phyloP scores from a whole-genome alignment of 2,797 vertebrate species.

The Luscinia luscinia region DNA sequence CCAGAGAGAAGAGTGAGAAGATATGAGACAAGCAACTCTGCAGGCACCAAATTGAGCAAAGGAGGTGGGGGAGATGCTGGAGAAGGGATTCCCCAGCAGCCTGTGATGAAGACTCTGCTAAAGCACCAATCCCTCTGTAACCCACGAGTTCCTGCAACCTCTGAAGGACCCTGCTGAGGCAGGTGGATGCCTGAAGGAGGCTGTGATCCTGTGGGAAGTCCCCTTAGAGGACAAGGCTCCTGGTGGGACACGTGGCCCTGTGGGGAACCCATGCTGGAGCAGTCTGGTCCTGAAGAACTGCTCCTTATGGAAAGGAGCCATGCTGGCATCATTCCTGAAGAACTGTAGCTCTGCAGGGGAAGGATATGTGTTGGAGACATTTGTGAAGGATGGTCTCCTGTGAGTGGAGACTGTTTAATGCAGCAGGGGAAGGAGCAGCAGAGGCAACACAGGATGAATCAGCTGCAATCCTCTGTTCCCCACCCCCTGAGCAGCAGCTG shows the following conservation, averaged over 20 bases:
- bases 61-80: background rate
- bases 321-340: background rate
- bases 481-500: accelerated
- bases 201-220: background rate
- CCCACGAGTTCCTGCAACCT: background rate
- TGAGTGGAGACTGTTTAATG: background rate
- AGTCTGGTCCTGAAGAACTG: background rate
- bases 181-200: background rate
- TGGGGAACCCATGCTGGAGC: background rate
- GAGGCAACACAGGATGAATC: background rate
- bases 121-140: background rate
- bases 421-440: background rate
- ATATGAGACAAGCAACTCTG: background rate
- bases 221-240: background rate
- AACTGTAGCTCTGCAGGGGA: background rate
- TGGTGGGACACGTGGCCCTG: background rate
- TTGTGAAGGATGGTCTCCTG: background rate
- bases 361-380: accelerated
- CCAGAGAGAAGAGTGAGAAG: background rate
- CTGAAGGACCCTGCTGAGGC: background rate
- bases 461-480: background rate
- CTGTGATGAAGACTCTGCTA: background rate
- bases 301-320: background rate
- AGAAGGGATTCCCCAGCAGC: background rate
- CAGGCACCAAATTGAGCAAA: background rate